A percentile compares a stretch with the other conserved stretches of the same genome.
Evolutionary conservation across 2,113 vertebrate species (phyloP).

Genomic region (Channa argus): DNA sequence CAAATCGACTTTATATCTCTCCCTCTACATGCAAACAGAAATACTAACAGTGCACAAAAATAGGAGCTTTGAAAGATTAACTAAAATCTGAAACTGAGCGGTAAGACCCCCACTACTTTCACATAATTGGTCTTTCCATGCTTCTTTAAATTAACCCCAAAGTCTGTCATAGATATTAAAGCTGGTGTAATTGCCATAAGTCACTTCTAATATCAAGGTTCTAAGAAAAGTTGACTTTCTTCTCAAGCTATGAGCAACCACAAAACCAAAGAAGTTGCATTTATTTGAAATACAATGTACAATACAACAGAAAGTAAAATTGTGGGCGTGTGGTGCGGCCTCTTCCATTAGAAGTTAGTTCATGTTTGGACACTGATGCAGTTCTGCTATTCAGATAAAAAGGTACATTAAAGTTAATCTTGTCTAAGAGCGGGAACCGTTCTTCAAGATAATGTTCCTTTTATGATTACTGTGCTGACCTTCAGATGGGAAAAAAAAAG

Average conservation of each 20-base stretch:
- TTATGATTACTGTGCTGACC: conserved; percentile 64
- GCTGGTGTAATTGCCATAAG: conserved; percentile 15
- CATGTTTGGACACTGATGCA: conserved; percentile 34
- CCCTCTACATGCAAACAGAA: conserved; percentile 8
- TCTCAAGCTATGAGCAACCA: too few species aligned
- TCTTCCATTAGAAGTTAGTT: not conserved
- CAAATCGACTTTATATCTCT: conserved; percentile 2
- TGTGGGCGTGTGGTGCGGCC: too few species aligned
- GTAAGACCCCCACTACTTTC: conserved; percentile 1
- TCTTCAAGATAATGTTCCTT: conserved; percentile 63
- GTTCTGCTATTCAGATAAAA: conserved; percentile 42
- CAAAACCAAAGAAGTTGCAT: too few species aligned
- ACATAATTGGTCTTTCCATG: not conserved
- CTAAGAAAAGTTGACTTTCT: not conserved
- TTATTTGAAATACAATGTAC: not conserved
- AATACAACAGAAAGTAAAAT: not conserved
- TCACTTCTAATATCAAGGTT: conserved; percentile 7
- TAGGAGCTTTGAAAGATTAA: conserved; percentile 18
- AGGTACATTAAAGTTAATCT: conserved; percentile 50
- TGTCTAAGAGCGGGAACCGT: conserved; percentile 39
- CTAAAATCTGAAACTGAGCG: conserved; percentile 9
- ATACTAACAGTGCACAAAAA: not conserved
- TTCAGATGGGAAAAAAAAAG: conserved; percentile 52
- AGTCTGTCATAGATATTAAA: not conserved
- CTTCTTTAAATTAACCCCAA: not conserved